These are phyloP conservation scores for Philantomba maxwellii DNA, from an alignment of 2,113 vertebrate genomes.

Conservation along the genomic window DNA sequence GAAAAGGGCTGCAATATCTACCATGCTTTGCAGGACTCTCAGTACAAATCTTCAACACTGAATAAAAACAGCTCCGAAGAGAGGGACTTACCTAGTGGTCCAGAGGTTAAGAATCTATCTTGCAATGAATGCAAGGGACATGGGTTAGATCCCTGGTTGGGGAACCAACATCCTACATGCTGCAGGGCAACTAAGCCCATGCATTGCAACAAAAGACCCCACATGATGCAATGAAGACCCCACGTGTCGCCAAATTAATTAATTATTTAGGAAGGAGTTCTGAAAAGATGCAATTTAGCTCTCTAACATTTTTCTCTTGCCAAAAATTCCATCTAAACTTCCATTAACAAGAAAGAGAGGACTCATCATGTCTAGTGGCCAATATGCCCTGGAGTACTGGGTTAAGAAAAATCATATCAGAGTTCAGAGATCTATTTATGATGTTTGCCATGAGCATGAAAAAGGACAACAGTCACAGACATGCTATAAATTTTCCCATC, in stretches of 20 bases:
- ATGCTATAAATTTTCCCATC: not conserved
- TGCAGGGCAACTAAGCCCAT: not conserved
- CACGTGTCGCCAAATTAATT: not conserved
- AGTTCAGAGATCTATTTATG: not conserved
- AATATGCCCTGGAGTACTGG: not conserved
- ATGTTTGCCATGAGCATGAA: not conserved
- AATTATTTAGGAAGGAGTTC: not conserved
- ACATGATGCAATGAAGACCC: not conserved
- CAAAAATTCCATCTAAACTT: slow-evolving; percentile 4
- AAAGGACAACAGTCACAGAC: not conserved
- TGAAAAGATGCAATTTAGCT: not conserved
- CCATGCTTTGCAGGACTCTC: not conserved
- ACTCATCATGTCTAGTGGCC: not conserved
- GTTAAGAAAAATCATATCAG: slow-evolving; percentile 14
- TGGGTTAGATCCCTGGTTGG: not conserved
- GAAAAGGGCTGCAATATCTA: not conserved
- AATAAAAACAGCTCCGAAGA: slow-evolving; percentile 35
- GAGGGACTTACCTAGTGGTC: not conserved
- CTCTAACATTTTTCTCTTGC: not conserved
- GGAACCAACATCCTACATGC: not conserved
- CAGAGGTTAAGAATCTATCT: not conserved
- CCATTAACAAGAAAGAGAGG: not conserved
- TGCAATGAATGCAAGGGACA: not conserved
- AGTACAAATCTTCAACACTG: slow-evolving; percentile 28
- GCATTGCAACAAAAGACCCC: not conserved